Conservation (phyloP, 2,113 vertebrate genomes). For the Numenius arquata region DNA sequence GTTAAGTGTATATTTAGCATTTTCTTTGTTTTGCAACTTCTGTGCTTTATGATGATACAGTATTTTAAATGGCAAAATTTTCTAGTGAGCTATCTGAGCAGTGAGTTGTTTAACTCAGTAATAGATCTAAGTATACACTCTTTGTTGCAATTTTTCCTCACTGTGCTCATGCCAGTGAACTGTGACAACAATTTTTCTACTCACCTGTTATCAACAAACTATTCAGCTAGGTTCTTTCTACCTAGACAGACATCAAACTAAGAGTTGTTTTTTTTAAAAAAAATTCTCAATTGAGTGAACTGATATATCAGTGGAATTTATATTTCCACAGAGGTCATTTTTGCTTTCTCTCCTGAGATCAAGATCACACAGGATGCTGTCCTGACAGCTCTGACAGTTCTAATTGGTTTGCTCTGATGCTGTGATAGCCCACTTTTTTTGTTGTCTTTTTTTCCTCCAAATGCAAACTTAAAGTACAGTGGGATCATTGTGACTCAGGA, state of each 20-base stretch:
- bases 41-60: background rate
- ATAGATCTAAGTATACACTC: background rate
- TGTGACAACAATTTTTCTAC: slow-evolving; percentile 30
- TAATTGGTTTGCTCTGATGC: background rate
- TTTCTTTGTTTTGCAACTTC: background rate
- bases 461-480: background rate
- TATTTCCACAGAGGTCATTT: background rate
- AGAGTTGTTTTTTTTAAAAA: background rate
- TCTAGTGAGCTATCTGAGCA: slow-evolving; percentile 13
- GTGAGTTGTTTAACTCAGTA: background rate
- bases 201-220: background rate
- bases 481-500: background rate
- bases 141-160: background rate
- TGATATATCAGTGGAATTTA: background rate
- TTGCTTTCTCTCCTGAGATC: background rate
- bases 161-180: background rate
- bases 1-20: background rate
- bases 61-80: slow-evolving; percentile 25
- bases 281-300: background rate
- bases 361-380: background rate
- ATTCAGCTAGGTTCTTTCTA: background rate
- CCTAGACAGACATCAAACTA: background rate
- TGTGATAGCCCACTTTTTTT: background rate
- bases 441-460: no score
- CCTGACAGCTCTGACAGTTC: background rate